Base-by-base conservation (phyloP, 2,888 invertebrate genomes). In the Meganola albula region DNA sequence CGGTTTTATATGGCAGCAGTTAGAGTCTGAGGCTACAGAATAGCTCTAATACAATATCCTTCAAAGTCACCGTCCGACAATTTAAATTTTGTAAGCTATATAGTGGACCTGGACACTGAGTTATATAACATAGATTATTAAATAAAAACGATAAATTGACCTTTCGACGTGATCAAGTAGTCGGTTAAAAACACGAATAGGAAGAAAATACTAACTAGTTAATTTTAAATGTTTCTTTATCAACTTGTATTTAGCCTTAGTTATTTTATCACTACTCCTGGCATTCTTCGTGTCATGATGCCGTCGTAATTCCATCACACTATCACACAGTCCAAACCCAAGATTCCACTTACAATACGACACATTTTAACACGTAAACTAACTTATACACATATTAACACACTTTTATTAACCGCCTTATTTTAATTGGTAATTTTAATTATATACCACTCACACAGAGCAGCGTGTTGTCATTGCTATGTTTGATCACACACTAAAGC, bases 211-310 rank as follows among this genome's bases (percentile, higher is more conserved):
- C 61, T 66, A 74, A 74, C 65, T 73, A 84, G 83, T 68, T 64
- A 66, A 49, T 60, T 71, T 82, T n/a, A n/a, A n/a, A 48, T 70
- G 67, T 58, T 73, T 82, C 61, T 71, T 82, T 61, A 75, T 79
- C 63, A 82, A 52, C 52, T 77, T 83, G 63, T 73, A 68, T 65
- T 79, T 83, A 51, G 76, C 62, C 71, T 83, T 84, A 43, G 60
- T 63, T 42, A 78, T 72, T 73, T 73, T 80, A 61, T 76, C 73
- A 45, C 58, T 52, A 46, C 72, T 80, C 63, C 71, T 80, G 34
- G 67, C 49, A 36, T 73, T 74, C 48, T 75, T 83, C 30, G 30
- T 33, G 34, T 60, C 69, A 34, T 50, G 56, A 50, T 57, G 57
- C 57, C 60, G 61, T 47, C 58, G 46, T 45, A 58, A 61, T 56